Conservation (phyloP, 2,797 vertebrate species). For the Sebastes goodei region DNA sequence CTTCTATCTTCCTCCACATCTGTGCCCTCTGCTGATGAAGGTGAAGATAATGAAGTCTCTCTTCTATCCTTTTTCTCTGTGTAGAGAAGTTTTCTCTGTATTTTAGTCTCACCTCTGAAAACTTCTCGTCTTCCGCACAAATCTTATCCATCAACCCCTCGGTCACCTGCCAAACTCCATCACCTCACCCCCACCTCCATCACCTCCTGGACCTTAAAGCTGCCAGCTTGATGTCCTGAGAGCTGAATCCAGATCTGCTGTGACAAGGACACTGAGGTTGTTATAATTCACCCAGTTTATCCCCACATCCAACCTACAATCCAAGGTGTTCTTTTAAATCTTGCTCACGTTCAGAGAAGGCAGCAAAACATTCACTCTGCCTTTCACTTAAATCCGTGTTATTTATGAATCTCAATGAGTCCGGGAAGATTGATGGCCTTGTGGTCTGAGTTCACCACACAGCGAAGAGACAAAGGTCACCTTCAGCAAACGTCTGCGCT, state of each 20-base stretch:
- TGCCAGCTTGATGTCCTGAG: not conserved
- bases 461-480: not conserved
- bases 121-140: not conserved
- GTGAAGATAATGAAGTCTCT: not conserved
- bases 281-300: not conserved
- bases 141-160: not conserved
- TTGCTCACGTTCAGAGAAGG: not conserved
- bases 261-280: not conserved
- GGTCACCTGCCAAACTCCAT: not conserved
- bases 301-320: not conserved
- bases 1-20: not conserved
- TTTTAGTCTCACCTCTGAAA: not conserved
- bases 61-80: not conserved
- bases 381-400: no score
- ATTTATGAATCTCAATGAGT: not conserved
- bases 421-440: not conserved
- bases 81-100: not conserved
- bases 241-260: no score
- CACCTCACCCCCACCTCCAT: no score
- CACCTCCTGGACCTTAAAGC: not conserved
- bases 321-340: not conserved
- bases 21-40: not conserved
- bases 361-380: not conserved
- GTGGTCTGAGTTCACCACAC: not conserved
- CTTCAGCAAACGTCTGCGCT: not conserved